A percentile compares a stretch with the other conserved stretches of the same genome.
Conservation (phyloP, 2,888 invertebrate species). For the Girardia tigrina region DNA sequence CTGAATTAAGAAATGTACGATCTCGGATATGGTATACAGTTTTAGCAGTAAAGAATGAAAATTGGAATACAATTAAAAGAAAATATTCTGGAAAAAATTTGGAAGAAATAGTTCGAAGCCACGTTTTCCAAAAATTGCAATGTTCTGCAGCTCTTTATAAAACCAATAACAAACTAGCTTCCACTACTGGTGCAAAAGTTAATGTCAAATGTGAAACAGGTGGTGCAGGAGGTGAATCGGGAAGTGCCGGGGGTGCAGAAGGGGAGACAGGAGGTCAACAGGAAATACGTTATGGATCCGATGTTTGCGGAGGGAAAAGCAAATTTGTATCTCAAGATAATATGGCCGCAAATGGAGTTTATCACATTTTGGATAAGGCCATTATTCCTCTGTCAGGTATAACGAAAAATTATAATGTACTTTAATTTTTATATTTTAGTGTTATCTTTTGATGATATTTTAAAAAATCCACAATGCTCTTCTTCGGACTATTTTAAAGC, state of each 20-base stretch:
- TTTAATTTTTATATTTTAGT: neutral
- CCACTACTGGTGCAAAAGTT: neutral
- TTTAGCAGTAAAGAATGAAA: neutral
- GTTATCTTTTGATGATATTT: neutral
- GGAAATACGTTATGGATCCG: neutral
- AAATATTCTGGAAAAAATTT: neutral
- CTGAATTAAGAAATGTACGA: neutral
- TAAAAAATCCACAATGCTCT: neutral
- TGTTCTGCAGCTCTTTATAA: slow-evolving; percentile 7
- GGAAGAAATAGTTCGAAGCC: neutral
- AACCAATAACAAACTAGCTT: neutral
- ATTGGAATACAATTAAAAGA: neutral
- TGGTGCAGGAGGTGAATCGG: no score
- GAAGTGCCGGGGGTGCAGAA: no score
- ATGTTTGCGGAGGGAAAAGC: neutral
- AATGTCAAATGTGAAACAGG: neutral
- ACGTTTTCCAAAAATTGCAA: neutral
- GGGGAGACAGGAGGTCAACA: neutral
- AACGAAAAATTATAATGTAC: neutral
- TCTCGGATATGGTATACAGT: slow-evolving; percentile 18
- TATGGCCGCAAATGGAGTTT: slow-evolving; percentile 27
- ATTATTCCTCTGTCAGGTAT: slow-evolving; percentile 3
- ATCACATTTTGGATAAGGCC: neutral
- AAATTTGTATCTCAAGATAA: slow-evolving; percentile 17
- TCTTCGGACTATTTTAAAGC: neutral